Conservation (phyloP, 2,113 vertebrate species). For the Ictidomys tridecemlineatus region DNA sequence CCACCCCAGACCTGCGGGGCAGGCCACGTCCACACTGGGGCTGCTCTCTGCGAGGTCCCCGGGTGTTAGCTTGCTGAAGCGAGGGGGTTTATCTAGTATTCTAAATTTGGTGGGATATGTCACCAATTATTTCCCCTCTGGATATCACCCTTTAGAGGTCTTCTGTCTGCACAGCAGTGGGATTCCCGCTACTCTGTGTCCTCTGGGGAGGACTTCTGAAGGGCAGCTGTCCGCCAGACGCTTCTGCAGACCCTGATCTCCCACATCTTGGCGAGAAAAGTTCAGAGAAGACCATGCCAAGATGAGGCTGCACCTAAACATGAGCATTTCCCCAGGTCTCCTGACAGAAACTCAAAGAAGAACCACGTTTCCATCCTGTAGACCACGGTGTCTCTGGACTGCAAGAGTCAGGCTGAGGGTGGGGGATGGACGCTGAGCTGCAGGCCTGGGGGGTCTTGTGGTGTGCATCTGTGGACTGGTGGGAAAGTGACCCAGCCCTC, state of each 20-base stretch:
- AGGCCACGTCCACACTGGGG: conserved; percentile 3
- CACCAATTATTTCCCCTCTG: background rate
- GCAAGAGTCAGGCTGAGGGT: background rate
- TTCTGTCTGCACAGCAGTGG: background rate
- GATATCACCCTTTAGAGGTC: background rate
- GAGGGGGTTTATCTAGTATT: rapidly evolving
- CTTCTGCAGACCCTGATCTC: background rate
- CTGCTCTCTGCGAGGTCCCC: background rate
- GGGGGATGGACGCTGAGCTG: rapidly evolving
- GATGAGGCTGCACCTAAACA: rapidly evolving
- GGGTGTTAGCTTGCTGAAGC: rapidly evolving
- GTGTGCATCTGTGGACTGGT: rapidly evolving
- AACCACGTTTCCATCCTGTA: rapidly evolving
- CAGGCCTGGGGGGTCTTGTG: rapidly evolving
- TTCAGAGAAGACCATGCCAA: rapidly evolving
- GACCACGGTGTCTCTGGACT: background rate
- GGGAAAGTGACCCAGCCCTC: background rate
- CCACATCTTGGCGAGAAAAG: rapidly evolving
- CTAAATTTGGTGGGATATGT: rapidly evolving
- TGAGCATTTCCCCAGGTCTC: rapidly evolving
- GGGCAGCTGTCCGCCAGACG: rapidly evolving
- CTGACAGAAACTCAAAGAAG: rapidly evolving
- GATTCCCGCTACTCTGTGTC: rapidly evolving
- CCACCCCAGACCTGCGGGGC: conserved; percentile 68
- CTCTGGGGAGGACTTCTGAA: rapidly evolving